phyloP scores from a whole-genome alignment of 2,113 vertebrate genomes.

The Heterochromis multidens region DNA sequence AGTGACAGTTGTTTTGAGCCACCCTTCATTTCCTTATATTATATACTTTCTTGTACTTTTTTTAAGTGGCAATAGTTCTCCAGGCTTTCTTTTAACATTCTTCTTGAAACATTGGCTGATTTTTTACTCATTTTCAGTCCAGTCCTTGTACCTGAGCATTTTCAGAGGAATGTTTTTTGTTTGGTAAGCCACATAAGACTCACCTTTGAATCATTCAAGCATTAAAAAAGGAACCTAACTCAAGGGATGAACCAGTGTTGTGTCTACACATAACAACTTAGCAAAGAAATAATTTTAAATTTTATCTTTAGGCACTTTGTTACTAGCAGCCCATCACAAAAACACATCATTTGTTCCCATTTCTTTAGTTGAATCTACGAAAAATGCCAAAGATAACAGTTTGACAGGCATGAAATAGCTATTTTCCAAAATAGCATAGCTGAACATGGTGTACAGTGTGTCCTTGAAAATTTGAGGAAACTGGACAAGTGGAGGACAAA shows the following conservation, averaged over 20 bases:
- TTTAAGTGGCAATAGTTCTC: too few species aligned
- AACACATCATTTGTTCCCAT: not conserved
- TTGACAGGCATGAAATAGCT: not conserved
- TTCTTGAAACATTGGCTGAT: not conserved
- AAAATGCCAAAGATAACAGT: not conserved
- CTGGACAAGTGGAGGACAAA: fast-evolving
- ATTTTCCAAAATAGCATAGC: not conserved
- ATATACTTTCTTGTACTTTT: too few species aligned
- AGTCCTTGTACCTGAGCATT: fast-evolving
- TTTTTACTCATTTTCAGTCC: not conserved
- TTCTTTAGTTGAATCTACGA: not conserved
- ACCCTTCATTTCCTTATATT: too few species aligned
- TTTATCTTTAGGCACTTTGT: not conserved
- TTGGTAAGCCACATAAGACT: not conserved
- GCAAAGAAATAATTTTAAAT: too few species aligned
- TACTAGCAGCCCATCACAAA: too few species aligned
- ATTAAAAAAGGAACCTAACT: not conserved
- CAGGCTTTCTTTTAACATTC: too few species aligned
- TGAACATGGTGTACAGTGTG: not conserved
- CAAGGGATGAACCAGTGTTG: not conserved
- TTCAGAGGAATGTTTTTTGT: not conserved
- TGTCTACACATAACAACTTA: not conserved
- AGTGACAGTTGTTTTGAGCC: too few species aligned
- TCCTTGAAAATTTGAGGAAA: not conserved
- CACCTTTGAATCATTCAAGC: not conserved